These are phyloP conservation scores for Cenopis cana DNA, from an alignment of 2,888 invertebrate genomes.

Conservation along the genomic window DNA sequence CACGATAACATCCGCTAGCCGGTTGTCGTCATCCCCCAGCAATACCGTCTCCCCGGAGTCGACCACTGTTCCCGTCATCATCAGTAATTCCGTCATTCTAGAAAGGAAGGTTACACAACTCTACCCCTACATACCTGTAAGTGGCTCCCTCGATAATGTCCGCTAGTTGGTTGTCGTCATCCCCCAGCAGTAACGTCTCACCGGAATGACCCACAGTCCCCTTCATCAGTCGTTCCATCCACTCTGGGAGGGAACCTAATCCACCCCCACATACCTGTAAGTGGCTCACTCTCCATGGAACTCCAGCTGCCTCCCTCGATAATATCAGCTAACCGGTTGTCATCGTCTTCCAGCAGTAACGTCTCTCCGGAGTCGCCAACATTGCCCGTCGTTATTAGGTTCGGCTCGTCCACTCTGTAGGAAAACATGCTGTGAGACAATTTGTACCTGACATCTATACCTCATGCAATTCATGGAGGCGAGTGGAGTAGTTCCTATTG, in stretches of 20 bases:
- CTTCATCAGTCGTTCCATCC: conserved; percentile 68
- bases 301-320: conserved; percentile 84
- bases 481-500: too few relatives aligned
- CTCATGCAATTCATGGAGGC: too few relatives aligned
- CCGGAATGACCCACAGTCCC: too few relatives aligned
- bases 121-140: too few relatives aligned
- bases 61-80: conserved; percentile 59
- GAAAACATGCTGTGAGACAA: background rate
- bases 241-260: background rate
- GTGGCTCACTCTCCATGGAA: conserved; percentile 90
- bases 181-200: too few relatives aligned
- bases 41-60: conserved; percentile 76
- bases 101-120: too few relatives aligned
- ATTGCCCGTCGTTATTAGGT: conserved; percentile 54
- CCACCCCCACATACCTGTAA: conserved; percentile 65
- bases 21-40: conserved; percentile 69
- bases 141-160: too few relatives aligned
- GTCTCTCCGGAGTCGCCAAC: conserved; percentile 76
- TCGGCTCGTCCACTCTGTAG: conserved; percentile 51
- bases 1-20: conserved; percentile 83
- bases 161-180: too few relatives aligned
- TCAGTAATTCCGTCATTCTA: too few relatives aligned
- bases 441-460: too few relatives aligned
- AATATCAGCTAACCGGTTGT: conserved; percentile 78
- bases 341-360: conserved; percentile 71